A percentile compares a stretch with the other conserved stretches of the same genome.
phyloP scores from a whole-genome alignment of 2,888 invertebrate species.

The Agonopterix subpropinquella region DNA sequence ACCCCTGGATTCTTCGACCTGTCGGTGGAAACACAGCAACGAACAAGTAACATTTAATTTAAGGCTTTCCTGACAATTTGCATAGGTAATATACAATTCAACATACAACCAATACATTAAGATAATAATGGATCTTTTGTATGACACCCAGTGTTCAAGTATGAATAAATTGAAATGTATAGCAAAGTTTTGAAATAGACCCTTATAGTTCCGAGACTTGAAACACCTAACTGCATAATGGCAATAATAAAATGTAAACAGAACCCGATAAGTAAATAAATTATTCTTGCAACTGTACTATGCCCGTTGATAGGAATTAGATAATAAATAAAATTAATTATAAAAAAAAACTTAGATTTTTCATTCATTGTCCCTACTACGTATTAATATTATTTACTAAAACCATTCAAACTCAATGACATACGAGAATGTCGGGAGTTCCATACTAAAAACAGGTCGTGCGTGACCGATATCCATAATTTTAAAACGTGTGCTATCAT shows the following conservation, averaged over 20 bases:
- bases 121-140: constrained; percentile 30
- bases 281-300: constrained; percentile 71
- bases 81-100: constrained; percentile 38
- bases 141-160: constrained; percentile 29
- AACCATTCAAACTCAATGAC: no score
- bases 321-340: constrained; percentile 73
- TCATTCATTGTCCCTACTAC: constrained; percentile 15
- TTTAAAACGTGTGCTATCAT: no score
- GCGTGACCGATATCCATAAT: no score
- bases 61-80: constrained; percentile 62
- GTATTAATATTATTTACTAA: no score
- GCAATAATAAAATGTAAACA: constrained; percentile 47
- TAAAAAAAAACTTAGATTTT: constrained; percentile 34
- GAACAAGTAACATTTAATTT: constrained; percentile 27
- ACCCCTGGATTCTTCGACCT: no score
- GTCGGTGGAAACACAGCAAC: no score
- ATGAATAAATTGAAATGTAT: constrained; percentile 6
- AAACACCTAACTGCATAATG: constrained; percentile 24
- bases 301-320: constrained; percentile 71
- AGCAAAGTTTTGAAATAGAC: constrained; percentile 9
- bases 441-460: no score
- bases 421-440: no score
- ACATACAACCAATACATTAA: constrained; percentile 21
- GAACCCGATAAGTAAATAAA: constrained; percentile 47
- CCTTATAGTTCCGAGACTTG: constrained; percentile 12